Evolutionary conservation across 2,113 vertebrate genomes (phyloP).

Genomic region (Gnathonemus longibarbis): DNA sequence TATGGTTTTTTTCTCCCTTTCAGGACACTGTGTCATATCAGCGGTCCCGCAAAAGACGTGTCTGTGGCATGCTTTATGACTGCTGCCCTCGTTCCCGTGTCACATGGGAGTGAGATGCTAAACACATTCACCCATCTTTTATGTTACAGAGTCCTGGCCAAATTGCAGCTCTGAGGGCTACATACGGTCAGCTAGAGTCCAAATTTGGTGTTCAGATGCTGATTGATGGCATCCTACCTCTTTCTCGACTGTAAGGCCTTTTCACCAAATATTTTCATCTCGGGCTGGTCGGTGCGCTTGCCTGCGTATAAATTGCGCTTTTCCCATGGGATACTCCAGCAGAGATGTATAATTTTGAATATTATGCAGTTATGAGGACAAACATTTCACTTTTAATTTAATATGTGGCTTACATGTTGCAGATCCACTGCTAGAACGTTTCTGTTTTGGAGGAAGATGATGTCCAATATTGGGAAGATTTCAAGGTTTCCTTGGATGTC

Average conservation of each 20-base stretch:
- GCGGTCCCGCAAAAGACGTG: slow-evolving; percentile 28
- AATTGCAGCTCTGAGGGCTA: not conserved
- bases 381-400: slow-evolving; percentile 5
- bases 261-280: not conserved
- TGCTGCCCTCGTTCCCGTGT: slow-evolving; percentile 22
- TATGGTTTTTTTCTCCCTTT: slow-evolving; percentile 53
- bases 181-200: not conserved
- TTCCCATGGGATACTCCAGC: not conserved
- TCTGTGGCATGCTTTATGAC: slow-evolving; percentile 37
- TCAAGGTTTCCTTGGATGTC: slow-evolving; percentile 1
- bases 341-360: not conserved
- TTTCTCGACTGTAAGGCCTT: not conserved
- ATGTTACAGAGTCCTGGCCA: not conserved
- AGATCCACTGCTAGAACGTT: not conserved
- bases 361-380: not conserved
- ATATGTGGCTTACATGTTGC: not conserved
- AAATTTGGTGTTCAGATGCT: not conserved
- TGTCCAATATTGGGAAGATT: not conserved
- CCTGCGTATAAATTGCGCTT: not conserved
- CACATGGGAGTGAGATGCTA: slow-evolving; percentile 34
- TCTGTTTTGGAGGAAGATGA: not conserved
- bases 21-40: slow-evolving; percentile 36
- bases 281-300: not conserved
- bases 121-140: not conserved
- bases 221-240: not conserved